These are phyloP conservation scores for Mesitornis unicolor DNA, from an alignment of 2,113 vertebrate species.

Conservation along the genomic window DNA sequence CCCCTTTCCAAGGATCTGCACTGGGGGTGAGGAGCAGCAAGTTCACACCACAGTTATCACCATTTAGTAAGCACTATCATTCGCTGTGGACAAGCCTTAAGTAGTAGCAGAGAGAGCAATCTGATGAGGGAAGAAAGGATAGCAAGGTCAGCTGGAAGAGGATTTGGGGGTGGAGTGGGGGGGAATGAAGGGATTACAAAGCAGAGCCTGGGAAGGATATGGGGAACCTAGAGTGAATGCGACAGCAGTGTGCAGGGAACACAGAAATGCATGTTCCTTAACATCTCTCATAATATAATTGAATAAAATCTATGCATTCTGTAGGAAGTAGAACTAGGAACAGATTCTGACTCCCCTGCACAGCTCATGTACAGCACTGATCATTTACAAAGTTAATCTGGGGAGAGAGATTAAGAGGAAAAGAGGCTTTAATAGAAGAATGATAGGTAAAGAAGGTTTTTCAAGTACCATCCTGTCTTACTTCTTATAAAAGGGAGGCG, in stretches of 20 bases:
- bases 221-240: background rate
- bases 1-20: background rate
- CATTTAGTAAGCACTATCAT: background rate
- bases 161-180: background rate
- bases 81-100: background rate
- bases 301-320: background rate
- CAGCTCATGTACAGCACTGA: background rate
- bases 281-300: background rate
- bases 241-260: background rate
- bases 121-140: background rate
- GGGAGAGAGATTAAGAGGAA: background rate
- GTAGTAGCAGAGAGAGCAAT: constrained; percentile 25
- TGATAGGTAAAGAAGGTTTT: background rate
- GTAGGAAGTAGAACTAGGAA: background rate
- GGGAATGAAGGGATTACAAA: background rate
- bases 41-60: background rate
- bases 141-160: constrained; percentile 7
- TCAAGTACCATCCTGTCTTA: background rate
- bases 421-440: constrained; percentile 27
- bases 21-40: background rate
- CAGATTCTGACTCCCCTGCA: background rate
- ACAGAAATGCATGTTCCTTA: background rate
- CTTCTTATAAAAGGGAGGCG: background rate
- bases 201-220: background rate
- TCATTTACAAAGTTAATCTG: background rate